Percentiles rank a stretch among this genome's conserved stretches.
Evolutionary conservation across 1,140 invertebrate genomes (phyloP).

Genomic region (Cydia amplana): DNA sequence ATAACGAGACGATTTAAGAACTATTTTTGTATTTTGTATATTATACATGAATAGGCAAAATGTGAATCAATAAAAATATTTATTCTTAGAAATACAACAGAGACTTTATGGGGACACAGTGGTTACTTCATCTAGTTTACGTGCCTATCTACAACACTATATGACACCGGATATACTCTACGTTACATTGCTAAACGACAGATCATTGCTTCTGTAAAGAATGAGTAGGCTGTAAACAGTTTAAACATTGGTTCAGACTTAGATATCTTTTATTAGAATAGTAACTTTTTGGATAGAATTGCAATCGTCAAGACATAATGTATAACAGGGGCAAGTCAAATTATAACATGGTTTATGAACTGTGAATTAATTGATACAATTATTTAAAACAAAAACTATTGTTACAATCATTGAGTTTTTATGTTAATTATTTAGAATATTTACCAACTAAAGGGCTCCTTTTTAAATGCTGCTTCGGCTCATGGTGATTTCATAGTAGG

Average conservation of each 20-base stretch:
- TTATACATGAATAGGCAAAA: slow-evolving; percentile 78
- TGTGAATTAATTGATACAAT: neutral
- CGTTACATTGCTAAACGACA: slow-evolving; percentile 24
- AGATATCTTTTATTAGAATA: slow-evolving; percentile 45
- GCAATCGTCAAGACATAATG: slow-evolving; percentile 64
- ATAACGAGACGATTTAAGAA: slow-evolving; percentile 49
- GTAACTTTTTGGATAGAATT: slow-evolving; percentile 39
- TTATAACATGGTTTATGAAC: slow-evolving; percentile 21
- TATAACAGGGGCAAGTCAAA: slow-evolving; percentile 36
- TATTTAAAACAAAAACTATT: neutral
- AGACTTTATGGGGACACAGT: slow-evolving; percentile 58
- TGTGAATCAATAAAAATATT: slow-evolving; percentile 76
- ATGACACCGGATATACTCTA: slow-evolving; percentile 41
- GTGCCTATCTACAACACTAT: slow-evolving; percentile 53
- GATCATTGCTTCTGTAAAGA: slow-evolving; percentile 37
- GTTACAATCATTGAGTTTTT: neutral
- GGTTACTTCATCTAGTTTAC: slow-evolving; percentile 60
- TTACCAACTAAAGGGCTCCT: neutral
- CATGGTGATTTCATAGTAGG: neutral
- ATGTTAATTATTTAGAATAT: neutral
- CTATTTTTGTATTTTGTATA: slow-evolving; percentile 74
- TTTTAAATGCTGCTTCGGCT: neutral
- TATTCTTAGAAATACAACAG: slow-evolving; percentile 70
- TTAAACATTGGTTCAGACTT: slow-evolving; percentile 63
- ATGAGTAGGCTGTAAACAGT: slow-evolving; percentile 51